A percentile compares a stretch with the other conserved stretches of the same genome.
phyloP scores from a whole-genome alignment of 2,888 invertebrate species.

The Abscondita cerata region DNA sequence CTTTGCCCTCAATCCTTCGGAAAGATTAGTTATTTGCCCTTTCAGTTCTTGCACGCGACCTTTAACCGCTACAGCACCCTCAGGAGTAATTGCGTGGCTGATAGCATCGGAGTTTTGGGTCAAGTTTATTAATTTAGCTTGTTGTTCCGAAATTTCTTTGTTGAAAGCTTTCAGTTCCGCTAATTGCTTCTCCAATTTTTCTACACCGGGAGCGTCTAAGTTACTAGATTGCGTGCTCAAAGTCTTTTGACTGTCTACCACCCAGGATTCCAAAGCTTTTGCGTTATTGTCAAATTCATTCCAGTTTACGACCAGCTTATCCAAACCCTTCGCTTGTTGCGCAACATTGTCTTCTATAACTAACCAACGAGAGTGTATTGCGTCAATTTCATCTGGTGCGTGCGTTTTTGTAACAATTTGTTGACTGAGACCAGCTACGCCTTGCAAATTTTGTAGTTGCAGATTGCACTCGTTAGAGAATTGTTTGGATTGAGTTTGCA shows the following conservation, averaged over 20 bases:
- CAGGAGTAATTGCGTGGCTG: conserved; percentile 77
- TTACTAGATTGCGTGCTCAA: conserved; percentile 66
- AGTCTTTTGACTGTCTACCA: conserved; percentile 69
- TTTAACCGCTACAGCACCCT: conserved; percentile 76
- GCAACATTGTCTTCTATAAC: conserved; percentile 80
- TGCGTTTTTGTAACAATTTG: conserved; percentile 77
- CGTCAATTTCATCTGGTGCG: conserved; percentile 84
- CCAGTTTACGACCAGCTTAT: conserved; percentile 82
- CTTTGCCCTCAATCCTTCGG: conserved; percentile 76
- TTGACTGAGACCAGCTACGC: conserved; percentile 75
- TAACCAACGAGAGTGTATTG: conserved; percentile 84
- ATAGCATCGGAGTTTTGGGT: conserved; percentile 83
- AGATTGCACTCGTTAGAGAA: conserved; percentile 81
- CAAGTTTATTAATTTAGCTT: conserved; percentile 79
- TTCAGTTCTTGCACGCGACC: conserved; percentile 77
- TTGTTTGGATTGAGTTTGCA: conserved; percentile 74
- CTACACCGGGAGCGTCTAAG: conserved; percentile 73
- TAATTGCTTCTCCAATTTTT: conserved; percentile 78
- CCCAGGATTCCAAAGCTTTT: conserved; percentile 80
- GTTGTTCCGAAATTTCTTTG: conserved; percentile 85
- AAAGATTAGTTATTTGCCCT: conserved; percentile 73
- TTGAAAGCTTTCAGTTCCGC: conserved; percentile 80
- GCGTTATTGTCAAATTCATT: conserved; percentile 80
- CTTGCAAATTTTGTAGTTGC: conserved; percentile 76
- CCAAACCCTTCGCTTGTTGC: conserved; percentile 79